These are phyloP conservation scores for Poeciliopsis gracilis DNA, from an alignment of 2,797 vertebrate species.

Conservation along the genomic window DNA sequence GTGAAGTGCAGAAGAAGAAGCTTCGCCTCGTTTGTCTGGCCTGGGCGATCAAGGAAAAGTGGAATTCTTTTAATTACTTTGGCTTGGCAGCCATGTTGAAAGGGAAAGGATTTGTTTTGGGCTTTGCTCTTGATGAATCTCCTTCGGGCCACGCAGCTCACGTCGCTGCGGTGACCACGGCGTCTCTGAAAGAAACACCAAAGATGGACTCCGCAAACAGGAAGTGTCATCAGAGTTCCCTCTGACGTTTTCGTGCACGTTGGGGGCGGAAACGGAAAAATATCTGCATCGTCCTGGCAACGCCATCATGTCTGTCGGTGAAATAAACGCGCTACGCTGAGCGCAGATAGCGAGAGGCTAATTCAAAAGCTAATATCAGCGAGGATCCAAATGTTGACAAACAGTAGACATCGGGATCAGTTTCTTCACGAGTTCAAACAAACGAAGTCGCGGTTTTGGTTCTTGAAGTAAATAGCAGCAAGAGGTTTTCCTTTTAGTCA, in stretches of 20 bases:
- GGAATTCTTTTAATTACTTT: background rate
- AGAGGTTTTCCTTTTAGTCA: background rate
- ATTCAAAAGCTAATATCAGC: no score
- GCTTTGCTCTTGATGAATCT: background rate
- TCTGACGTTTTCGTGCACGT: background rate
- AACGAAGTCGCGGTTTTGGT: no score
- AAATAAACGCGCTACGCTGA: background rate
- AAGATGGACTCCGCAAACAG: background rate
- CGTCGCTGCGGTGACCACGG: background rate
- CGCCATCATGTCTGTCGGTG: background rate
- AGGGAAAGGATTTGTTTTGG: background rate
- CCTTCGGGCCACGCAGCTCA: background rate
- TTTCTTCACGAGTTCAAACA: background rate
- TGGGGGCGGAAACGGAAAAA: background rate
- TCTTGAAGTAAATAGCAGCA: background rate
- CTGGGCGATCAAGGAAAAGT: background rate
- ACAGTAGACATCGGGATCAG: background rate
- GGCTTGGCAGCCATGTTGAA: background rate
- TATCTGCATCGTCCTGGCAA: background rate
- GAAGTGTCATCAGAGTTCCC: background rate
- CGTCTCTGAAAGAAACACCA: background rate
- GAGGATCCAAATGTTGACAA: background rate
- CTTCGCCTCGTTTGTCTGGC: slow-evolving; percentile 12
- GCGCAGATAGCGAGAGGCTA: background rate
- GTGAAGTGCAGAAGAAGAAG: background rate